Conservation (phyloP, 1,140 invertebrate genomes). For the Trichonephila clavata region DNA sequence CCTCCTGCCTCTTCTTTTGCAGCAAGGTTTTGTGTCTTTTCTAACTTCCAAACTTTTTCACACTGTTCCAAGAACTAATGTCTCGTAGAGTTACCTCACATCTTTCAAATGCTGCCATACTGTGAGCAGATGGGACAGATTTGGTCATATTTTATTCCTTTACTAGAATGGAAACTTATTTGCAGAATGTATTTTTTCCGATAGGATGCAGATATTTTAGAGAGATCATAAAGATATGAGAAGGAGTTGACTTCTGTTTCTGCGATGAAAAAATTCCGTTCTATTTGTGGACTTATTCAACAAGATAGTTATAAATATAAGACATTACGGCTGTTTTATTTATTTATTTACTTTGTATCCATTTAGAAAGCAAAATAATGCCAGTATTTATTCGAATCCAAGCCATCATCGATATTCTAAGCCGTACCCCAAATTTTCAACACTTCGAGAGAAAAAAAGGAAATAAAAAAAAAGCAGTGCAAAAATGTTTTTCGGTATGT, state of each 20-base stretch:
- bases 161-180: slow-evolving; percentile 1
- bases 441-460: no score
- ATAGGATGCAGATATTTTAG: background rate
- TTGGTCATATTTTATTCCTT: slow-evolving; percentile 67
- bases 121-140: background rate
- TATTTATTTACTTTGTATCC: no score
- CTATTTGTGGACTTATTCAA: no score
- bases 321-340: no score
- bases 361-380: no score
- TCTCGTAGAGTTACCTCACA: slow-evolving; percentile 1
- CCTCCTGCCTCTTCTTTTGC: background rate
- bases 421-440: no score
- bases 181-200: background rate
- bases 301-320: no score
- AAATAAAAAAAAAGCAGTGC: no score
- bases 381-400: no score
- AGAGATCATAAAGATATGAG: background rate
- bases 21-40: slow-evolving; percentile 10
- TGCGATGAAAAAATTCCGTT: background rate
- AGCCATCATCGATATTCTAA: no score
- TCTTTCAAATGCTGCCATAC: slow-evolving; percentile 15
- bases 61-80: slow-evolving; percentile 58
- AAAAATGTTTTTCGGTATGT: no score
- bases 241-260: background rate
- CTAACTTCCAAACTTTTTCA: slow-evolving; percentile 59